Base-by-base conservation (phyloP, 2,113 vertebrate genomes). In the Mungos mungo region DNA sequence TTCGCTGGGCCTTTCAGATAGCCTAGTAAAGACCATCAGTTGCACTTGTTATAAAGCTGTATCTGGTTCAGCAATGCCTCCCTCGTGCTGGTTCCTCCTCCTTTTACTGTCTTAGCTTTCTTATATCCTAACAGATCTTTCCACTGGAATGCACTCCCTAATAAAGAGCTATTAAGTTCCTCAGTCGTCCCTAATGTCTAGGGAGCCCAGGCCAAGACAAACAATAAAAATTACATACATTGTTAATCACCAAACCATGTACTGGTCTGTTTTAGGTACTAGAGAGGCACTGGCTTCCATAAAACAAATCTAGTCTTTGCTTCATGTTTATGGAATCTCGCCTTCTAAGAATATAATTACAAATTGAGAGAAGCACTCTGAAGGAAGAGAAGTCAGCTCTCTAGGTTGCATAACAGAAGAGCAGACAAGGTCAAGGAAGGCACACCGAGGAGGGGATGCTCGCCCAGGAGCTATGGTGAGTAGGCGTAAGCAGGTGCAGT, bases 381-480 rank as follows among this genome's bases (percentile, higher is more conserved):
- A 68, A 35, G 57, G 35, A 60, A 41, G 72, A 80, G 72, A 52
- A 2, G 33, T 68, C 57, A 41, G 38, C 31, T 80, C 54, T 81
- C 33, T 25, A 9, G 25, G 19, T 11, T 38, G 7, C 15, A 13
- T 23, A 33, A 16, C 14, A 31, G 86, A 93, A 79, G 15, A 38
- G 27, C 47, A 25, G 52, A 29, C 13, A n/a, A 71, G 69, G 35
- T 41, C 10, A 7, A 15, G 60, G 25, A 88, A 41, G 25, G 63
- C 2, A 0, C 41, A 11, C 33, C 1, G 21, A 45, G 41, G 29
- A n/a, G 29, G 50, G 7, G 3, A 19, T 11, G 4, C 21, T 25
- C 5, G 5, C 35, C 47, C 7, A 21, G 57, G 77, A 21, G 35
- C 15, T 57, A 1, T 8, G 3, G 15, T 15, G 33, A 45, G 47